Percentiles rank a stretch among this genome's conserved stretches.
These are phyloP conservation scores for Epsilonema sp. DNA, from an alignment of 2,888 invertebrate species.

Conservation along the genomic window DNA sequence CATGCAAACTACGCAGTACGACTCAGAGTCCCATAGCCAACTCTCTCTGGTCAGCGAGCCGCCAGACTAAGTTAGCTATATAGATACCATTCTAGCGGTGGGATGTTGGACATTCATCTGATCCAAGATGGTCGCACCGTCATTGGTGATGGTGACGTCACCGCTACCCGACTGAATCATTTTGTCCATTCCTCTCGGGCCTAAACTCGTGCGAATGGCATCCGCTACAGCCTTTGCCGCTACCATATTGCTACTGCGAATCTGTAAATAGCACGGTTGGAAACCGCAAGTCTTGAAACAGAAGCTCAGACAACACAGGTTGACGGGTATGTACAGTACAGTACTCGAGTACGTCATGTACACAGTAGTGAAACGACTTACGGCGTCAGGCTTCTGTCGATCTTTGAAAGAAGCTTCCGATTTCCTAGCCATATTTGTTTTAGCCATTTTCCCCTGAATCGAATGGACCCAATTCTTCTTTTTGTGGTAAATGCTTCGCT, in stretches of 20 bases:
- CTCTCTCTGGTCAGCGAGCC: conserved; percentile 12
- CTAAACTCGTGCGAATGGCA: conserved; percentile 93
- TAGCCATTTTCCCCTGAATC: no score
- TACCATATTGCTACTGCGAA: conserved; percentile 79
- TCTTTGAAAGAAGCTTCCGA: conserved; percentile 37
- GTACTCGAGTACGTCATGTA: no score
- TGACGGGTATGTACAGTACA: neutral
- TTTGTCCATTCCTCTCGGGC: conserved; percentile 98
- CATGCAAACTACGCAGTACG: no score
- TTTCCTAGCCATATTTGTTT: no score
- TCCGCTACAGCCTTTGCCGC: conserved; percentile 98
- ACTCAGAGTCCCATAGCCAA: no score
- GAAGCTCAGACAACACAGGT: neutral
- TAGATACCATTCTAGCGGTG: conserved; percentile 98
- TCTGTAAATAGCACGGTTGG: conserved; percentile 42
- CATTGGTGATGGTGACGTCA: conserved; percentile 97
- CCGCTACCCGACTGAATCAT: conserved; percentile 96
- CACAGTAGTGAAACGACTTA: no score
- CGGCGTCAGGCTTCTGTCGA: conserved; percentile 51
- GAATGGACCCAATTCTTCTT: no score
- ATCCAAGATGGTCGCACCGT: conserved; percentile 95
- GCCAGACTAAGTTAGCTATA: no score
- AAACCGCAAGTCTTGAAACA: neutral
- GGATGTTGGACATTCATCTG: conserved; percentile 97
- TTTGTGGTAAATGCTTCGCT: no score